Base-by-base conservation (phyloP, 92 coral and sea anemone genomes). In the Epizoanthus scotinus region DNA sequence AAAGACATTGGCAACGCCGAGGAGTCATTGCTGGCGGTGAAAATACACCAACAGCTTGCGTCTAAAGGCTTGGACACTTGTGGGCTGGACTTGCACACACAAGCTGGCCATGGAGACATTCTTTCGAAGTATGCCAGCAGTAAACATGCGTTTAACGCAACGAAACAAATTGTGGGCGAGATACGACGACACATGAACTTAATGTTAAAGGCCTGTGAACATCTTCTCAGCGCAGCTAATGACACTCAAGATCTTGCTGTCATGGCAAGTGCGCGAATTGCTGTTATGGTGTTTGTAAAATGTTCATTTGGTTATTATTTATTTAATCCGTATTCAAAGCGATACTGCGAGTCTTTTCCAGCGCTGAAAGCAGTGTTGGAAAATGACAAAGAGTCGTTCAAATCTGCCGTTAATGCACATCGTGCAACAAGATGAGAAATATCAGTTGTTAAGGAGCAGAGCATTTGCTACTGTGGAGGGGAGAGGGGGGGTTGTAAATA, bases 21-120 rank as follows among this genome's bases (percentile, higher is more conserved):
- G 61, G 61, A 56, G 24, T 56, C 61, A 56, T 20, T 56, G 20
- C 61, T 56, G 61, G 61, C 61, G n/a, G 61, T 56, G 18, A 56
- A 56, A 20, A 56, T 56, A 18, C 19, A 56, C 61, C 61, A 14
- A 18, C 61, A 56, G 61, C 24, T 56, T 18, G 6, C 21, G 4
- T 56, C 61, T 17, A 20, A 56, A 14, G 61, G 61, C 1, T 14
- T 56, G 61, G 61, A 56, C 24, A 56, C 61, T 20, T 14, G 61
- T 56, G 61, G 24, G 21, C 9, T 56, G 61, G 61, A 56, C 61
- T 18, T 56, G 2, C 61, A 56, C 61, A 18, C 61, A 14, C 61
- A 56, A 20, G 61, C 61, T 0, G 61, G 24, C 20, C 61, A 56
- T 20, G 61, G 61, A 3, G 4, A 18, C 61, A 56, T 56, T 14